phyloP scores from a whole-genome alignment of 2,888 invertebrate species.

The Euproctis similis region DNA sequence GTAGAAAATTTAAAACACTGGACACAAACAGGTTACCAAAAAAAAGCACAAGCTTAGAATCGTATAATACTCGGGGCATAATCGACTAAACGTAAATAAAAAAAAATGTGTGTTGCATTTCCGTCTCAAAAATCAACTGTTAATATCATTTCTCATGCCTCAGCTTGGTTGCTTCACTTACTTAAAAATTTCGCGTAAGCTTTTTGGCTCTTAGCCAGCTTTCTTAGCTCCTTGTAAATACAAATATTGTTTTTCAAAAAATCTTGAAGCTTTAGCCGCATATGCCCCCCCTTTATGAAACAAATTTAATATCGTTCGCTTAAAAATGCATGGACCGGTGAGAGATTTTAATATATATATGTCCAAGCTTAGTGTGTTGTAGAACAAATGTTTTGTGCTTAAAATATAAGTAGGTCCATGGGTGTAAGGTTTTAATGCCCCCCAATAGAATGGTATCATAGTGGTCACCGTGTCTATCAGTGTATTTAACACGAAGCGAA shows the following conservation, averaged over 20 bases:
- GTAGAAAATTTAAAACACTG: constrained; percentile 20
- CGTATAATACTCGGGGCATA: constrained; percentile 21
- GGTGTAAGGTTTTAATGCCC: constrained; percentile 45
- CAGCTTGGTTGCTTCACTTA: constrained; percentile 6
- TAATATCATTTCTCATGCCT: constrained; percentile 3
- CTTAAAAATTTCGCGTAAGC: constrained; percentile 6
- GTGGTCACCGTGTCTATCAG: constrained; percentile 43
- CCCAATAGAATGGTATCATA: constrained; percentile 43
- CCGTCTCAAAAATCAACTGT: constrained; percentile 2
- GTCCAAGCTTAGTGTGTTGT: constrained; percentile 55
- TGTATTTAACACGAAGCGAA: constrained; percentile 40
- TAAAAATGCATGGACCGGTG: constrained; percentile 66
- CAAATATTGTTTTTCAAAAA: too few relatives aligned
- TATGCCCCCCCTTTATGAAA: constrained; percentile 19
- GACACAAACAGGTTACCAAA: constrained; percentile 15
- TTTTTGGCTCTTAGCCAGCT: constrained; percentile 7
- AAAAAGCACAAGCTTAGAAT: constrained; percentile 27
- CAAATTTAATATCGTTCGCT: constrained; percentile 39
- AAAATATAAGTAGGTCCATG: constrained; percentile 34
- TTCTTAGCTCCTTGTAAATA: constrained; percentile 11
- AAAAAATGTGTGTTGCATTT: background rate
- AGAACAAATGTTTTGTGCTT: constrained; percentile 59
- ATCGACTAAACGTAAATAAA: constrained; percentile 6
- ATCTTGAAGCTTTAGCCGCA: constrained; percentile 11
- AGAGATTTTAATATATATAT: constrained; percentile 39